These are phyloP conservation scores for Bergia sp. DNA, from an alignment of 92 coral and sea anemone genomes.

Conservation along the genomic window DNA sequence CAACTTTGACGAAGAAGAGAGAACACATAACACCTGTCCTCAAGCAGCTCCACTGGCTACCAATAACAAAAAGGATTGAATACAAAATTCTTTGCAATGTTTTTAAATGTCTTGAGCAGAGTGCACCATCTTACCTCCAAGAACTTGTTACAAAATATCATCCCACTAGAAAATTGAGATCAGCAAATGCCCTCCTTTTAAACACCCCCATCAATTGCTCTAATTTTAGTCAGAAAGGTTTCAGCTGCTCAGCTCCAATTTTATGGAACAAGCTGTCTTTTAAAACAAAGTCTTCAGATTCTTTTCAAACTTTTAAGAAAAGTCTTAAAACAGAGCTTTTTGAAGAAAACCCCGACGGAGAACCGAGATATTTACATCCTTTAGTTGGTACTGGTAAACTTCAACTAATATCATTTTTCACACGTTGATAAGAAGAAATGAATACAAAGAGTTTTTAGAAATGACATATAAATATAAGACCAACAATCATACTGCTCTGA, in stretches of 20 bases:
- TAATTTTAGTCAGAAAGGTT: conserved; percentile 12
- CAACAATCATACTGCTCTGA: neutral
- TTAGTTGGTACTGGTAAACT: neutral
- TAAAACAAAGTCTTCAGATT: conserved; percentile 11
- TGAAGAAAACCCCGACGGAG: neutral
- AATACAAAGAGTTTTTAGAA: neutral
- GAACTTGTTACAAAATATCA: conserved; percentile 6
- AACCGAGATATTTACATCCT: neutral
- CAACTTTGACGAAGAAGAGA: too few species aligned
- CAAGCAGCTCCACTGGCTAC: neutral
- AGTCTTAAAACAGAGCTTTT: conserved; percentile 1
- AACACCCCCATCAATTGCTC: conserved; percentile 14
- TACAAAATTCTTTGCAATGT: conserved; percentile 2
- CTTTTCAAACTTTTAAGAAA: conserved; percentile 6
- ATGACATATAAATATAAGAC: neutral
- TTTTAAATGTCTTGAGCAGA: neutral
- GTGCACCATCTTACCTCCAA: conserved; percentile 7
- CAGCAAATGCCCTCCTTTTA: conserved; percentile 20
- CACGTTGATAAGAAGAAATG: neutral
- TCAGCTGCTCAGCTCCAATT: conserved; percentile 10
- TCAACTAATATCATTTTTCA: neutral
- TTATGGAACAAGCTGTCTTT: conserved; percentile 22
- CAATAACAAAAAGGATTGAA: neutral
- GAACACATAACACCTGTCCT: too few species aligned
- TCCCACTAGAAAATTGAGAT: conserved; percentile 16